Evolutionary conservation across 23 tunicate genomes (phyloP).

Genomic region (Ciona savignyi): DNA sequence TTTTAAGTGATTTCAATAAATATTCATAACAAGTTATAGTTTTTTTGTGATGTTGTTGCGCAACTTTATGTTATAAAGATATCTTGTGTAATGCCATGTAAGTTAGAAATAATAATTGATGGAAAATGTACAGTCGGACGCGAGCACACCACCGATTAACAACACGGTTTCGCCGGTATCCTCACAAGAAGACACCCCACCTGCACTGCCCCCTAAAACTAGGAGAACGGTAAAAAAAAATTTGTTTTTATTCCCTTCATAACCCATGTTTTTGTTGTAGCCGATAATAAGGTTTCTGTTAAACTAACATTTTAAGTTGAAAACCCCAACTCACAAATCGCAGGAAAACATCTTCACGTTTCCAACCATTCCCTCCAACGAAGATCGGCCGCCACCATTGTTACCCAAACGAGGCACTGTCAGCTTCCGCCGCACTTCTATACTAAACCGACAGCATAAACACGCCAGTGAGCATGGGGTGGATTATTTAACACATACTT

Average conservation of each 20-base stretch:
- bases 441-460: slow-evolving; percentile 10
- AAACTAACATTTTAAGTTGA: too few relatives aligned
- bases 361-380: slow-evolving; percentile 6
- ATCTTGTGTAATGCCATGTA: neutral
- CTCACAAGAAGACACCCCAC: slow-evolving; percentile 24
- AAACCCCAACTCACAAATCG: neutral
- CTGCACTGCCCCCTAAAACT: slow-evolving; percentile 65
- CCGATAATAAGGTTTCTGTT: too few relatives aligned
- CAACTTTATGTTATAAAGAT: too few relatives aligned
- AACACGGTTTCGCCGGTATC: neutral
- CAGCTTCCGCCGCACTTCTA: slow-evolving; percentile 20
- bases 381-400: slow-evolving; percentile 28
- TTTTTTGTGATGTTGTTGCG: too few relatives aligned
- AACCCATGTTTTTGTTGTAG: too few relatives aligned
- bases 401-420: slow-evolving; percentile 36
- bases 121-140: too few relatives aligned
- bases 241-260: too few relatives aligned
- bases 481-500: too few relatives aligned
- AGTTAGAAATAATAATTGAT: too few relatives aligned
- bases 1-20: too few relatives aligned
- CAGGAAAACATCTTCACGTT: slow-evolving; percentile 6
- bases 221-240: neutral
- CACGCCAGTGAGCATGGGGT: neutral
- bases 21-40: too few relatives aligned
- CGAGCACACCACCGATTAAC: too few relatives aligned